These are phyloP conservation scores for Vanessa atalanta DNA, from an alignment of 1,140 invertebrate genomes.

Conservation along the genomic window DNA sequence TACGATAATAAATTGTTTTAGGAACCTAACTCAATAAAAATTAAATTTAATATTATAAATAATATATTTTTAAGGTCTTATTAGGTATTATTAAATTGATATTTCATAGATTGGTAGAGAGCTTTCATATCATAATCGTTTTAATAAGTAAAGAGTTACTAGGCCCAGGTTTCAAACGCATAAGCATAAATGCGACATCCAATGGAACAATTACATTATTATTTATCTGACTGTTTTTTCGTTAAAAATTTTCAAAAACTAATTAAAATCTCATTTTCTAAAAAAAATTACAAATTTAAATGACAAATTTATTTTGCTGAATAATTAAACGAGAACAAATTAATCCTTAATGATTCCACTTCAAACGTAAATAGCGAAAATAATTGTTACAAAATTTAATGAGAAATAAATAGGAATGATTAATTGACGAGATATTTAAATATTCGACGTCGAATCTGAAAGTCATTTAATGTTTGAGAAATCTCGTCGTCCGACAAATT, in stretches of 20 bases:
- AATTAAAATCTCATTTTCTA: not conserved
- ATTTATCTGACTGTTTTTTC: too few relatives aligned
- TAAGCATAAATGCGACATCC: too few relatives aligned
- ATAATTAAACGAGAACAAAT: slow-evolving; percentile 12
- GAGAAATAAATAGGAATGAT: slow-evolving; percentile 38
- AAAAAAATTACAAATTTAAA: not conserved
- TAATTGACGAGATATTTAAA: slow-evolving; percentile 33
- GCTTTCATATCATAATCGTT: too few relatives aligned
- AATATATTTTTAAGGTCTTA: too few relatives aligned
- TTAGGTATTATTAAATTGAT: too few relatives aligned
- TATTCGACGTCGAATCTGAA: slow-evolving; percentile 33
- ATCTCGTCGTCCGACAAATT: slow-evolving; percentile 31
- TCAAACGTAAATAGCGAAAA: slow-evolving; percentile 29
- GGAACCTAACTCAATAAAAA: too few relatives aligned
- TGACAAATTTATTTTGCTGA: not conserved
- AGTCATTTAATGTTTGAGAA: slow-evolving; percentile 34
- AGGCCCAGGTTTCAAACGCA: too few relatives aligned
- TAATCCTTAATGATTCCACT: slow-evolving; percentile 9
- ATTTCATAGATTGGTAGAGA: too few relatives aligned
- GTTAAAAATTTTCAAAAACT: not conserved
- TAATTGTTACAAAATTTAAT: slow-evolving; percentile 33
- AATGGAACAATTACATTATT: too few relatives aligned
- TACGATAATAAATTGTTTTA: too few relatives aligned
- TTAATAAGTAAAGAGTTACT: too few relatives aligned
- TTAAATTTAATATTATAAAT: too few relatives aligned